A percentile compares a stretch with the other conserved stretches of the same genome.
These are phyloP conservation scores for Ameiurus melas DNA, from an alignment of 2,113 vertebrate species.

Conservation along the genomic window DNA sequence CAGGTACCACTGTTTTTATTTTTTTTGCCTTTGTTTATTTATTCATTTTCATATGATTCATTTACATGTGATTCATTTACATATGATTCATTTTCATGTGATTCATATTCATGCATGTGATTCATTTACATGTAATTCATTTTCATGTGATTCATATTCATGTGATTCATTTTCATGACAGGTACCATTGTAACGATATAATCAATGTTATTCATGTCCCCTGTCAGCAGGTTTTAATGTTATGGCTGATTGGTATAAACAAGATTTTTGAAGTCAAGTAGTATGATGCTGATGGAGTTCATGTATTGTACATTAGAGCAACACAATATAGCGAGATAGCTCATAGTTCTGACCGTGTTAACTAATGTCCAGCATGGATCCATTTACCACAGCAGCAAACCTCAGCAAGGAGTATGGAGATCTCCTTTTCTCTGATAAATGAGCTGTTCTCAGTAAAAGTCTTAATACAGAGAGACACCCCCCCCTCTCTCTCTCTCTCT, in stretches of 20 bases:
- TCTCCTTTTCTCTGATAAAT: not conserved
- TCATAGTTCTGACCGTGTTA: constrained; percentile 57
- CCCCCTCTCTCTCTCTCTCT: not conserved
- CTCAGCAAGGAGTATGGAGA: constrained; percentile 12
- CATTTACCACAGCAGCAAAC: constrained; percentile 36
- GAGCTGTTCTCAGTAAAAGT: not conserved
- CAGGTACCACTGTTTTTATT: no score
- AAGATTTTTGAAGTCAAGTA: not conserved
- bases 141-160: no score
- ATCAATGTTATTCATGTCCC: no score
- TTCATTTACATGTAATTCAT: no score
- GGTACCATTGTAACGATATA: no score
- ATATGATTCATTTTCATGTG: no score
- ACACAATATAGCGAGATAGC: constrained; percentile 27
- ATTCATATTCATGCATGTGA: no score
- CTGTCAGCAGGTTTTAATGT: no score
- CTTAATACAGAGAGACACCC: not conserved
- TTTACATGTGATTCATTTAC: no score
- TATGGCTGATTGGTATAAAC: not conserved
- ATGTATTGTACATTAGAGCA: not conserved
- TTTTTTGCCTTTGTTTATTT: no score
- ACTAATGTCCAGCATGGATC: constrained; percentile 43
- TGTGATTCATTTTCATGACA: no score
- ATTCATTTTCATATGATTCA: no score
- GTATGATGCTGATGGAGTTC: not conserved